These are phyloP conservation scores for Kradibia gibbosae DNA, from an alignment of 1,140 invertebrate species.

Conservation along the genomic window DNA sequence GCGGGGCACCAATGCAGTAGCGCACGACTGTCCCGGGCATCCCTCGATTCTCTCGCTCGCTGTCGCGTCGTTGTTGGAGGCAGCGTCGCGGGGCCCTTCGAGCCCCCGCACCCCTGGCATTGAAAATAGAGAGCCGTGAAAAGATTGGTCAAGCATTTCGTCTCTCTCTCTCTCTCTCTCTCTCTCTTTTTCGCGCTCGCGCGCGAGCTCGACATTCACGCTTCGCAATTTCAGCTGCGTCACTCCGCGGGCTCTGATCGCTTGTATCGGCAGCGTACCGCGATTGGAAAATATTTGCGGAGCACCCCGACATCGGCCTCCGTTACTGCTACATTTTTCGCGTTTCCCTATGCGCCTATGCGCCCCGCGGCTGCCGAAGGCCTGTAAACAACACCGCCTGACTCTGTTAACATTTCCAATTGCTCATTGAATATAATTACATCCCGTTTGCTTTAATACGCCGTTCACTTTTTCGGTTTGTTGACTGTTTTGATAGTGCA, in stretches of 20 bases:
- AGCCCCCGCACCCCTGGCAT: neutral
- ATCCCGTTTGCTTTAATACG: no score
- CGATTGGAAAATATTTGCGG: slow-evolving; percentile 31
- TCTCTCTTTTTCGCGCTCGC: no score
- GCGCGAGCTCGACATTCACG: no score
- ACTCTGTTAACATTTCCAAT: neutral
- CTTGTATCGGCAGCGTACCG: neutral
- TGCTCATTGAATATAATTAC: neutral
- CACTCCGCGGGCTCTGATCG: neutral
- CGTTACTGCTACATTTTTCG: slow-evolving; percentile 15
- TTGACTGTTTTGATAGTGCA: no score
- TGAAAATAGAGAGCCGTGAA: no score
- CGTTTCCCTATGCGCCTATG: slow-evolving; percentile 3
- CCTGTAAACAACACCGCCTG: neutral
- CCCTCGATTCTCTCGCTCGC: neutral
- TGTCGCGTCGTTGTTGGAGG: neutral
- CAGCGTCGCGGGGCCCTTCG: neutral
- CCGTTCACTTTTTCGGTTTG: no score
- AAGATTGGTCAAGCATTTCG: no score
- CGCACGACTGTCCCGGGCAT: neutral
- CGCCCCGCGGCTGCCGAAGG: no score
- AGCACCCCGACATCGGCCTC: neutral
- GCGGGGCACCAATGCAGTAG: no score
- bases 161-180: no score
- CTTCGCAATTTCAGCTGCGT: no score